Percentiles rank a stretch among this genome's conserved stretches.
These are phyloP conservation scores for Delia radicum DNA, from an alignment of 1,140 invertebrate genomes.

Conservation along the genomic window DNA sequence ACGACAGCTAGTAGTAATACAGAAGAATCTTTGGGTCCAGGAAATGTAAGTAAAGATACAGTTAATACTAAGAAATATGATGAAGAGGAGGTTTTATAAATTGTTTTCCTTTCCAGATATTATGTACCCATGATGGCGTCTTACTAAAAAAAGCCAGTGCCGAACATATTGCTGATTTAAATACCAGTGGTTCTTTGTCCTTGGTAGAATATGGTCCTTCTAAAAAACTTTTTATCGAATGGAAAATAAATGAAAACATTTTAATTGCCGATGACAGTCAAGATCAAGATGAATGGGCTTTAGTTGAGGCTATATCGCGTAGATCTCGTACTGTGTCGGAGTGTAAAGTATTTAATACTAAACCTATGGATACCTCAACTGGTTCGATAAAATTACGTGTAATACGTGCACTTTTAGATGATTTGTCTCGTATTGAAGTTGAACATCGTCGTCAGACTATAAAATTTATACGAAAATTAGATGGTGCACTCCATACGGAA, in stretches of 20 bases:
- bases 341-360: slow-evolving; percentile 53
- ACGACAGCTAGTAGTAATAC: background rate
- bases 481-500: slow-evolving; percentile 72
- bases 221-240: slow-evolving; percentile 67
- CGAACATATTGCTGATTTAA: slow-evolving; percentile 60
- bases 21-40: background rate
- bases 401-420: slow-evolving; percentile 66
- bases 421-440: slow-evolving; percentile 68
- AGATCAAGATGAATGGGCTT: slow-evolving; percentile 75
- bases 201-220: slow-evolving; percentile 58
- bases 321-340: slow-evolving; percentile 58
- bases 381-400: slow-evolving; percentile 57
- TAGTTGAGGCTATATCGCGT: slow-evolving; percentile 71
- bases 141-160: slow-evolving; percentile 61
- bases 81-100: background rate
- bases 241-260: slow-evolving; percentile 74
- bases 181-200: slow-evolving; percentile 63
- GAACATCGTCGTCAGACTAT: slow-evolving; percentile 69
- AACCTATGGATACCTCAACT: slow-evolving; percentile 31
- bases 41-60: slow-evolving; percentile 6
- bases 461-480: slow-evolving; percentile 67
- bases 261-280: slow-evolving; percentile 73
- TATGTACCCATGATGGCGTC: slow-evolving; percentile 67
- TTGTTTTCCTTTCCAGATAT: slow-evolving; percentile 48
- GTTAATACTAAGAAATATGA: background rate